These are phyloP conservation scores for Luscinia megarhynchos DNA, from an alignment of 2,797 vertebrate genomes.

Conservation along the genomic window DNA sequence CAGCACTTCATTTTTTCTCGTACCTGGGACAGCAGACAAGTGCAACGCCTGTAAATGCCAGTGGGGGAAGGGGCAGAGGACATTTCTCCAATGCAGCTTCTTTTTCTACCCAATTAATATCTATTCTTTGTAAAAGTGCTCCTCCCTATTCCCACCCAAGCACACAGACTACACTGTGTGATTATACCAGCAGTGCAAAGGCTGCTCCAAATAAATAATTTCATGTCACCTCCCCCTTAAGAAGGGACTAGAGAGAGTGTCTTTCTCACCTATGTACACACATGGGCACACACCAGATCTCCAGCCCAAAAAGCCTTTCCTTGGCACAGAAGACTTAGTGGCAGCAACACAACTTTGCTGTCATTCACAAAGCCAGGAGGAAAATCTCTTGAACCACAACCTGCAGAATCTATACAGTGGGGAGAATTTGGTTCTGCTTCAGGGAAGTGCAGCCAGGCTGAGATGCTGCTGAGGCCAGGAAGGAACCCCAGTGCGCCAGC, in stretches of 20 bases:
- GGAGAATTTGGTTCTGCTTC: not conserved
- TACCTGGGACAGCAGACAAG: slow-evolving; percentile 32
- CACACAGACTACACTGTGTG: not conserved
- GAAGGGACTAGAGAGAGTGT: not conserved
- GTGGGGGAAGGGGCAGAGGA: not conserved
- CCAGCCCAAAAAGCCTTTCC: not conserved
- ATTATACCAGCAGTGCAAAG: not conserved
- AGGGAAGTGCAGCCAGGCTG: not conserved
- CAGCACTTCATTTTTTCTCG: not conserved
- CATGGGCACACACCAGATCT: not conserved
- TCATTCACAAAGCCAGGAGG: not conserved
- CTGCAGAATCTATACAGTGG: not conserved
- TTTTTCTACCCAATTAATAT: not conserved
- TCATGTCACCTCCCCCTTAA: not conserved
- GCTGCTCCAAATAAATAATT: not conserved
- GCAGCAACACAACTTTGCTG: not conserved
- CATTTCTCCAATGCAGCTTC: not conserved
- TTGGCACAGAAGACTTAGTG: not conserved
- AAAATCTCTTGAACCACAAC: not conserved
- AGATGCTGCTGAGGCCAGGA: not conserved
- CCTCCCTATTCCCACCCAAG: not conserved
- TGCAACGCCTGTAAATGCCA: not conserved
- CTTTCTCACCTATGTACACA: not conserved
- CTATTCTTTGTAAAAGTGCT: not conserved
- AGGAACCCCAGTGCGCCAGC: not conserved